A percentile compares a stretch with the other conserved stretches of the same genome.
Evolutionary conservation across 2,797 vertebrate genomes (phyloP).

Genomic region (Orestias chungarensis): DNA sequence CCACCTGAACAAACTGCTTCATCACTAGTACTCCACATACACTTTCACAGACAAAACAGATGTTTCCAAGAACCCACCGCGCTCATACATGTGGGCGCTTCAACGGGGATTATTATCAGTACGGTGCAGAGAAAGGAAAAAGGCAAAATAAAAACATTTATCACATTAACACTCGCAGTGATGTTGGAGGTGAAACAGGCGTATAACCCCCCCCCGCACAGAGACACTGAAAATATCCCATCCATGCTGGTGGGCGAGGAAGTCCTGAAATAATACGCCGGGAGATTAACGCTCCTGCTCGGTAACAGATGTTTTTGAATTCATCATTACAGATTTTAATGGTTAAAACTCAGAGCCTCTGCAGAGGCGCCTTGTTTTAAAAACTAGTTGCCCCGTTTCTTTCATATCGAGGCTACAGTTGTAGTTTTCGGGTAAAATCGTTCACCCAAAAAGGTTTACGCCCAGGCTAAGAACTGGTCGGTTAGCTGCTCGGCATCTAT

Average conservation of each 20-base stretch:
- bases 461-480: not conserved
- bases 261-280: slow-evolving; percentile 33
- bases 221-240: slow-evolving; percentile 31
- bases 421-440: not conserved
- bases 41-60: slow-evolving; percentile 23
- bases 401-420: not conserved
- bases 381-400: not conserved
- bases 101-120: slow-evolving; percentile 33
- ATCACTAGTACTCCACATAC: slow-evolving; percentile 52
- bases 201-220: slow-evolving; percentile 32
- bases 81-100: slow-evolving; percentile 35
- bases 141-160: slow-evolving; percentile 32
- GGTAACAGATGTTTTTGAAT: slow-evolving; percentile 47
- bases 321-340: not conserved
- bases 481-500: not conserved
- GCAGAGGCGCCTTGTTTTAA: not conserved
- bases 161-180: slow-evolving; percentile 46
- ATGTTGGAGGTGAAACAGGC: slow-evolving; percentile 29
- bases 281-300: no score
- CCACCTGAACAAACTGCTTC: slow-evolving; percentile 73
- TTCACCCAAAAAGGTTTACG: not conserved
- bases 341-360: not conserved
- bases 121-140: slow-evolving; percentile 37
- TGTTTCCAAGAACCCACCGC: slow-evolving; percentile 27
- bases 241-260: slow-evolving; percentile 36